Percentiles rank a stretch among this genome's conserved stretches.
Conservation (phyloP, 2,888 invertebrate species). For the Napeogenes inachia region DNA sequence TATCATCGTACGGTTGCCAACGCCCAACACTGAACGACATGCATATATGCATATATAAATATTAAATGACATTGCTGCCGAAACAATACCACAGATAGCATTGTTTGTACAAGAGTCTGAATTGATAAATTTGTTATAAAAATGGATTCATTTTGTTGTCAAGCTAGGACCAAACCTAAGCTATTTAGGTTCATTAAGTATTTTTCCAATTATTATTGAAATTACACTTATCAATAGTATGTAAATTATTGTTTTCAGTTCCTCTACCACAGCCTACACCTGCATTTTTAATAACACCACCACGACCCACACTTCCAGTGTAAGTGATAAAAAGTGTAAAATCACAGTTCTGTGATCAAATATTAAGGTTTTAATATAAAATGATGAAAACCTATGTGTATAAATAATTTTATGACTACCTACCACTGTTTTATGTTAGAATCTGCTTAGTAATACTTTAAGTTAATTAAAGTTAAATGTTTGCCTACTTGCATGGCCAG, state of each 20-base stretch:
- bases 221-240: not conserved
- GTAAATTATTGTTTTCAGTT: not conserved
- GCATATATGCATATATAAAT: constrained; percentile 46
- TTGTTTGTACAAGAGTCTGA: constrained; percentile 35
- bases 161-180: no score
- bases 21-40: constrained; percentile 36
- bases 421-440: no score
- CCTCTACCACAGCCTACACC: not conserved
- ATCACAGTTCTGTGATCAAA: not conserved
- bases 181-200: no score
- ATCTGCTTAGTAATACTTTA: not conserved
- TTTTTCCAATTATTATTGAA: not conserved
- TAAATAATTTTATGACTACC: no score
- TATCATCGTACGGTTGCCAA: no score
- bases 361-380: not conserved
- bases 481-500: constrained; percentile 51
- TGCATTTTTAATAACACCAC: constrained; percentile 8
- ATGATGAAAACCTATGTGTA: not conserved
- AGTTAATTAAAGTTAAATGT: constrained; percentile 37
- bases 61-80: constrained; percentile 25
- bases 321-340: constrained; percentile 2
- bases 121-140: no score
- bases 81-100: constrained; percentile 40
- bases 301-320: constrained; percentile 13
- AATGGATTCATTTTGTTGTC: no score